Conservation (phyloP, 2,888 invertebrate species). For the Amiota minor region DNA sequence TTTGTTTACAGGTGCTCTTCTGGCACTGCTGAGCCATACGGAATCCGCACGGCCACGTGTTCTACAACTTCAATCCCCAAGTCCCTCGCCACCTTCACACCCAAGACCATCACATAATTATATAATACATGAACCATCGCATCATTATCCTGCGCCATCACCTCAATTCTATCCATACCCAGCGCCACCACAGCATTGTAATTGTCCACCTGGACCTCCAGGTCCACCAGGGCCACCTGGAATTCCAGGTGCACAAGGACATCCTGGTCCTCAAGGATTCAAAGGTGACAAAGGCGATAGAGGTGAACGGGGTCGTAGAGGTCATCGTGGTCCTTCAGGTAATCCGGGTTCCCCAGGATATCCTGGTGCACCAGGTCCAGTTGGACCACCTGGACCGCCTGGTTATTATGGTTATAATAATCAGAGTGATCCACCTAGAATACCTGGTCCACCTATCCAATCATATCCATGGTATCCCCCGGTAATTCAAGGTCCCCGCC, state of each 20-base stretch:
- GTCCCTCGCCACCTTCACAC: too few species aligned
- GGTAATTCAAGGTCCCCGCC: too few species aligned
- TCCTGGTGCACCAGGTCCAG: constrained; percentile 36
- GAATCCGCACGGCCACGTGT: too few species aligned
- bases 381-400: constrained; percentile 37
- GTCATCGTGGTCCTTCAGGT: constrained; percentile 12
- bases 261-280: constrained; percentile 35
- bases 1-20: too few species aligned
- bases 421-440: constrained; percentile 27
- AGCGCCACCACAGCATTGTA: constrained; percentile 26
- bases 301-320: constrained; percentile 1
- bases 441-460: constrained; percentile 16
- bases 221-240: constrained; percentile 39
- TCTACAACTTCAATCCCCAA: too few species aligned
- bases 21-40: too few species aligned
- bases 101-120: too few species aligned
- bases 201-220: constrained; percentile 43
- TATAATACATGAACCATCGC: too few species aligned
- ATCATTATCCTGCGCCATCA: neutral
- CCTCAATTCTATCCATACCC: constrained; percentile 26
- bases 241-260: constrained; percentile 33
- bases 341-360: constrained; percentile 32
- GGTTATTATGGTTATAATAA: constrained; percentile 30
- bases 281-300: constrained; percentile 37
- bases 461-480: constrained; percentile 28